Conservation (phyloP, 1,140 invertebrate species). For the Dinothrombium tinctorium region DNA sequence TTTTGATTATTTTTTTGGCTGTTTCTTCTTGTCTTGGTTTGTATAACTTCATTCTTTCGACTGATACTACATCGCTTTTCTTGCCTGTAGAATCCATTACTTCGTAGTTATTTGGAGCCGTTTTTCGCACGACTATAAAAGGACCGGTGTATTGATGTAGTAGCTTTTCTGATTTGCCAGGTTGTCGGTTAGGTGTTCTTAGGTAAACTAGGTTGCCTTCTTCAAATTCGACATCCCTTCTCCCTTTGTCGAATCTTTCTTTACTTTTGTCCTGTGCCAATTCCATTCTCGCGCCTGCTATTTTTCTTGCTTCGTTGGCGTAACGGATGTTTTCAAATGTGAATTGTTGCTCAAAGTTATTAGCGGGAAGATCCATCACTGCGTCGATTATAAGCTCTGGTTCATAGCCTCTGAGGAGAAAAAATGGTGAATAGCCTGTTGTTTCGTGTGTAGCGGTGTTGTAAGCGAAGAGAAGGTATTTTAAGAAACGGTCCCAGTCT, state of each 20-base stretch:
- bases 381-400: too few relatives aligned
- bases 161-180: not conserved
- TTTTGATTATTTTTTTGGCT: too few relatives aligned
- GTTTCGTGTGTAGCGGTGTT: too few relatives aligned
- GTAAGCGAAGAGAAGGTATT: too few relatives aligned
- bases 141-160: not conserved
- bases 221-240: not conserved
- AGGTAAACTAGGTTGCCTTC: constrained; percentile 6
- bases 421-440: too few relatives aligned
- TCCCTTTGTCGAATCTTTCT: not conserved
- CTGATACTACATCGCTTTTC: not conserved
- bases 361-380: too few relatives aligned
- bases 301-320: not conserved
- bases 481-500: too few relatives aligned
- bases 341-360: not conserved
- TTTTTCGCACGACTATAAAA: not conserved
- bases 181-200: constrained; percentile 3
- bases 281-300: not conserved
- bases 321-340: not conserved
- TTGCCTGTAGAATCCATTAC: not conserved
- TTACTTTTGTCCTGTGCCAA: not conserved
- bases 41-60: not conserved
- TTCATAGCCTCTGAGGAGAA: too few relatives aligned
- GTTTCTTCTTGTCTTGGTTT: too few relatives aligned
- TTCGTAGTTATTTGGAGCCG: not conserved